These are phyloP conservation scores for Eleutherodactylus coqui DNA, from an alignment of 2,797 vertebrate species.

Conservation along the genomic window DNA sequence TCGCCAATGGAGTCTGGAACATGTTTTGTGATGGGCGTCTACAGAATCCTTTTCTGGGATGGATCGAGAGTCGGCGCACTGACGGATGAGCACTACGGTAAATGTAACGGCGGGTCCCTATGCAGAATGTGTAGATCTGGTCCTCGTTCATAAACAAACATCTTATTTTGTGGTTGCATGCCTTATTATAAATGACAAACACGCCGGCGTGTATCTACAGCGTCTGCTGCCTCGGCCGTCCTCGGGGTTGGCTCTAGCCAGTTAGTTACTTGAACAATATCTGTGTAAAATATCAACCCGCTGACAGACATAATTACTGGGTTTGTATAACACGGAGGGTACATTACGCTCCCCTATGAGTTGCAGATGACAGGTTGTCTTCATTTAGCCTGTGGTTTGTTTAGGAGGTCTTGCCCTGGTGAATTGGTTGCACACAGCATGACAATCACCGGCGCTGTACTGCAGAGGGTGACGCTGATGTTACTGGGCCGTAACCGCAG, in stretches of 20 bases:
- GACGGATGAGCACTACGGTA: no score
- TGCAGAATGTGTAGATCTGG: neutral
- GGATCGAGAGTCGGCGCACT: no score
- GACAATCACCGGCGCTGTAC: constrained; percentile 60
- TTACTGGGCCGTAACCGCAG: constrained; percentile 19
- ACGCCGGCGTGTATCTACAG: constrained; percentile 38
- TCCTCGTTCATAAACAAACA: constrained; percentile 43
- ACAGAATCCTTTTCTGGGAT: no score
- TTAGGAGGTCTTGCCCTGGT: constrained; percentile 54
- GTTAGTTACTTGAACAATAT: constrained; percentile 5
- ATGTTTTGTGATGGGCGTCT: no score
- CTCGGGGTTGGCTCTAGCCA: constrained; percentile 42
- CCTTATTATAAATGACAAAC: constrained; percentile 49
- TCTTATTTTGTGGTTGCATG: constrained; percentile 19
- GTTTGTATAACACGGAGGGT: constrained; percentile 53
- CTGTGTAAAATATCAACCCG: constrained; percentile 63
- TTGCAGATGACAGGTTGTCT: constrained; percentile 70
- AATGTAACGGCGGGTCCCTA: no score
- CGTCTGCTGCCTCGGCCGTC: constrained; percentile 40
- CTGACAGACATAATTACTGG: constrained; percentile 61
- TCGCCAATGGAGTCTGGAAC: no score
- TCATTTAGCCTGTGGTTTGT: constrained; percentile 68
- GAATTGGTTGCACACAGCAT: constrained; percentile 65
- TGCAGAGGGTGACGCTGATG: constrained; percentile 60
- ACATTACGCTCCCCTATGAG: constrained; percentile 68